Conservation (phyloP, 2,113 vertebrate species). For the Forbesichthys papilliferus region DNA sequence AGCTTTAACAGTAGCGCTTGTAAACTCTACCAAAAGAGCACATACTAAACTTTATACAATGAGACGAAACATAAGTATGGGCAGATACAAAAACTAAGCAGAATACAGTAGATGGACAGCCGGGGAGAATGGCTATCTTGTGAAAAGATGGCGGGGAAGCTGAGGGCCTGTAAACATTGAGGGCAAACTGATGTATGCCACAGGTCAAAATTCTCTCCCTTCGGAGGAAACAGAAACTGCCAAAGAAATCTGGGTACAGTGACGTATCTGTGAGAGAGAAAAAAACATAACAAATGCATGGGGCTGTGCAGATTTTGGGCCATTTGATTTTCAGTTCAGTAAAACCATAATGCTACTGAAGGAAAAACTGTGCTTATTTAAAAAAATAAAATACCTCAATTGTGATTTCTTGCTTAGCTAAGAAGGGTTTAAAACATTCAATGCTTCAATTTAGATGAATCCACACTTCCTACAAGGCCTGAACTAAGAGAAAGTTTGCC, state of each 20-base stretch:
- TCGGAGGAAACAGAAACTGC: slow-evolving; percentile 27
- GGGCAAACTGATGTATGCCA: slow-evolving; percentile 42
- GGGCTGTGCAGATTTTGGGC: background rate
- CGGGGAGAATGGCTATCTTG: background rate
- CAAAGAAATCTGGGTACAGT: slow-evolving; percentile 2
- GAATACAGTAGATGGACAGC: slow-evolving; percentile 13
- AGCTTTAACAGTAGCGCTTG: slow-evolving; percentile 18
- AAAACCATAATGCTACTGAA: background rate
- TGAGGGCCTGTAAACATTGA: slow-evolving; percentile 47
- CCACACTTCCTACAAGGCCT: background rate
- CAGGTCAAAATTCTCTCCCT: slow-evolving; percentile 44
- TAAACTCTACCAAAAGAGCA: background rate
- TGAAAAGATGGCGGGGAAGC: slow-evolving; percentile 31
- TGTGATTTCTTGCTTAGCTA: too few species aligned
- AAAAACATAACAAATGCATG: background rate
- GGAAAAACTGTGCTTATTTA: background rate
- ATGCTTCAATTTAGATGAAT: background rate
- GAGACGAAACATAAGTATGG: slow-evolving; percentile 20
- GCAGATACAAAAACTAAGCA: slow-evolving; percentile 16
- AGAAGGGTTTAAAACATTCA: too few species aligned
- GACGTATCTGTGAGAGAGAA: background rate
- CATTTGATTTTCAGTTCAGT: background rate
- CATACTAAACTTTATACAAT: slow-evolving; percentile 20
- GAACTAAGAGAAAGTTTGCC: background rate
- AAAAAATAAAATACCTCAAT: too few species aligned